These are phyloP conservation scores for Eulemur rubriventer DNA, from an alignment of 2,797 vertebrate genomes.

Conservation along the genomic window DNA sequence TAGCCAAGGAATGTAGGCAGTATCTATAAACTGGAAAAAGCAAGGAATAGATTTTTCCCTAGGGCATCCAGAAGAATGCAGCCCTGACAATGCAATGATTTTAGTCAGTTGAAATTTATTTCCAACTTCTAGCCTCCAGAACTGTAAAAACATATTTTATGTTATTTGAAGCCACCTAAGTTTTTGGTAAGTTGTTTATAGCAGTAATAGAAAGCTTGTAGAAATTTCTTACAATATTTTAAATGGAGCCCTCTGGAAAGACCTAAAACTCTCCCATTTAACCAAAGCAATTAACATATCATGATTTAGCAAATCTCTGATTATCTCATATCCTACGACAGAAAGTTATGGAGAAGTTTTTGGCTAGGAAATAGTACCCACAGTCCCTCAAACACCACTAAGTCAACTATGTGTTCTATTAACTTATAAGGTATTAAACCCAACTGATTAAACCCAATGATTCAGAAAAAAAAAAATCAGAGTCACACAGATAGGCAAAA, in stretches of 20 bases:
- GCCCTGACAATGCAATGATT: not conserved
- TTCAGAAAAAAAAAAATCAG: not conserved
- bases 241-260: not conserved
- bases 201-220: not conserved
- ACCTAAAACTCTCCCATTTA: not conserved
- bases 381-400: not conserved
- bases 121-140: not conserved
- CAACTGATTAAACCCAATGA: not conserved
- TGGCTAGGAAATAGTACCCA: not conserved
- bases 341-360: not conserved
- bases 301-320: not conserved
- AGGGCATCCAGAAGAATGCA: not conserved
- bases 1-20: not conserved
- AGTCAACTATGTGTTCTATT: not conserved
- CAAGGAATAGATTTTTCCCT: not conserved
- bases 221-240: conserved; percentile 2
- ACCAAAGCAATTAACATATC: not conserved
- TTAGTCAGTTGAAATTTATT: not conserved
- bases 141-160: not conserved
- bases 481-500: not conserved
- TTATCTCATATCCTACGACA: not conserved
- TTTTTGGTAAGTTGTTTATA: not conserved
- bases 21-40: not conserved
- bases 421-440: not conserved
- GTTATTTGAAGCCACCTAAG: not conserved